Conservation (phyloP, 2,113 vertebrate species). For the Pseudolaguvia tuberculata region DNA sequence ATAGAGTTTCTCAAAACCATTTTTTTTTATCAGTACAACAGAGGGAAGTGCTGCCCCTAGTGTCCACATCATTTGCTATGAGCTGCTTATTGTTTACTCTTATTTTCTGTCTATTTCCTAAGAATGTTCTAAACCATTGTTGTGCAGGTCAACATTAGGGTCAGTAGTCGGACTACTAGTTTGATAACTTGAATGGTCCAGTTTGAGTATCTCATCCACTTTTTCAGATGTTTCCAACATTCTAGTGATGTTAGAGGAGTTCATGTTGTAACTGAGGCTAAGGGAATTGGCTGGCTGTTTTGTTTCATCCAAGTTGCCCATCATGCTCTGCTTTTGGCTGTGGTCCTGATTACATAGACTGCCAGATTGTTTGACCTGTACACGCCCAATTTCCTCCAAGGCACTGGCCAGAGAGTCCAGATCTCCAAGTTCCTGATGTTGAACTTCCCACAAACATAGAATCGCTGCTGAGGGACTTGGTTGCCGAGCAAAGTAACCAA, state of each 20-base stretch:
- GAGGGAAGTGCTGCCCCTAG: constrained; percentile 1
- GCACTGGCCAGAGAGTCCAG: constrained; percentile 94
- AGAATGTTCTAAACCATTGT: constrained; percentile 57
- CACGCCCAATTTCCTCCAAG: constrained; percentile 92
- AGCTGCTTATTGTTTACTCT: not conserved
- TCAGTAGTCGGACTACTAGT: constrained; percentile 80
- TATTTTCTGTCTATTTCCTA: constrained; percentile 28
- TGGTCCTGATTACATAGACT: constrained; percentile 70
- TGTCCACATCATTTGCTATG: not conserved
- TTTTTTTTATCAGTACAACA: not conserved
- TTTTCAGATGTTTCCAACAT: constrained; percentile 8
- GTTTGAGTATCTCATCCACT: constrained; percentile 9
- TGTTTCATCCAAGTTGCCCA: not conserved
- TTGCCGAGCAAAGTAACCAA: constrained; percentile 90
- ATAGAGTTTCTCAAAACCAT: not conserved
- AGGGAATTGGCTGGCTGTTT: not conserved
- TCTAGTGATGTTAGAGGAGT: constrained; percentile 7
- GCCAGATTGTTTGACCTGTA: constrained; percentile 76
- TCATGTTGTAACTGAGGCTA: constrained; percentile 1
- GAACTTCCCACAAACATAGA: constrained; percentile 95
- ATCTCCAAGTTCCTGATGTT: constrained; percentile 86
- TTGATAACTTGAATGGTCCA: constrained; percentile 29
- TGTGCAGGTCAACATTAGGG: constrained; percentile 46
- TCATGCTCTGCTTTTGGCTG: constrained; percentile 6
- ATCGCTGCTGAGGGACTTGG: constrained; percentile 89